A percentile compares a stretch with the other conserved stretches of the same genome.
Evolutionary conservation across 1,140 invertebrate genomes (phyloP).

Genomic region (Nephila pilipes): DNA sequence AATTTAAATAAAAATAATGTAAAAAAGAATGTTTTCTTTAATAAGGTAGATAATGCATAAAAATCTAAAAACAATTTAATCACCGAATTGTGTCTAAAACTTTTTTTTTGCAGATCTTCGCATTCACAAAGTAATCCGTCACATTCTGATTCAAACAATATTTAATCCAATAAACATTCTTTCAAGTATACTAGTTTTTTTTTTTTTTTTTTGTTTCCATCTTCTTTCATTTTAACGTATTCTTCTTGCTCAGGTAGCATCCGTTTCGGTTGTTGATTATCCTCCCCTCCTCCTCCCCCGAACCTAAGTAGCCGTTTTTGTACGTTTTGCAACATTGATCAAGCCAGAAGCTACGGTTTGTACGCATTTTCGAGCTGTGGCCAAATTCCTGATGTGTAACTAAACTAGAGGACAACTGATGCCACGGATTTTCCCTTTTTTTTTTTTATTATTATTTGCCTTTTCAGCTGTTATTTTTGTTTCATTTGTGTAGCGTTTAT

Average conservation of each 20-base stretch:
- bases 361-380: conserved; percentile 60
- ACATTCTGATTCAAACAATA: too few relatives aligned
- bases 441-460: background rate
- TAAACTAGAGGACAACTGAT: background rate
- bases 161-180: too few relatives aligned
- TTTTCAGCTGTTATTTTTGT: conserved; percentile 24
- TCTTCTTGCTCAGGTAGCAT: background rate
- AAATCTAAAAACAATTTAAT: too few relatives aligned
- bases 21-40: too few relatives aligned
- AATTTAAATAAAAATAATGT: too few relatives aligned
- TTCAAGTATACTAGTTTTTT: background rate
- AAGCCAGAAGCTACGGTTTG: conserved; percentile 65
- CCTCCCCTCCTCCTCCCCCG: background rate
- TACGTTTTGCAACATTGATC: conserved; percentile 59
- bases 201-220: background rate
- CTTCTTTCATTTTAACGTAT: background rate
- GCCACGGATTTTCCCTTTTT: background rate
- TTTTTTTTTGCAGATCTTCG: too few relatives aligned
- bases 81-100: too few relatives aligned
- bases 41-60: too few relatives aligned
- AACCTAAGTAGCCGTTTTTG: background rate
- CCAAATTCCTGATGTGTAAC: conserved; percentile 51
- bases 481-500: conserved; percentile 10
- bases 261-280: background rate
- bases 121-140: too few relatives aligned